Evolutionary conservation across 1,140 invertebrate species (phyloP), one percentile per base, ranked within the genome.

Genomic region (Tetraneura akinire): DNA sequence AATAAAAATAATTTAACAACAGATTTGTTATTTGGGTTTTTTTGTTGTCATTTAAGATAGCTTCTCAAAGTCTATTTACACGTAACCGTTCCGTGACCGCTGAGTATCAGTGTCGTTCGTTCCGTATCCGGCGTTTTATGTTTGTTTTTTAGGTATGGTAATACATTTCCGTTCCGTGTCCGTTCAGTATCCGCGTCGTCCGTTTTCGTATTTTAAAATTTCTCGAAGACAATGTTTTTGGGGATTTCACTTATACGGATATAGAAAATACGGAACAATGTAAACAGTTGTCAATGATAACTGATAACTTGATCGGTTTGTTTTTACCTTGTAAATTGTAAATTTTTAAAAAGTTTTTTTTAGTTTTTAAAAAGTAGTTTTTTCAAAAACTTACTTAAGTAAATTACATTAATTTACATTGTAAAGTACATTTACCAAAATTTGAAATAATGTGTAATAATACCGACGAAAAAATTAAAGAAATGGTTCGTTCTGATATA

Each of bases 401-500:
- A n/a, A n/a, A n/a, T n/a, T n/a, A n/a, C n/a, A n/a, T n/a, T n/a
- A n/a, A n/a, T n/a, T n/a, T n/a, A n/a, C n/a, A n/a, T n/a, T n/a
- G n/a, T n/a, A n/a, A n/a, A n/a, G n/a, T n/a, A n/a, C n/a, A 16
- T 26, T 16, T 13, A 60, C 57, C 57, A 16, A 29, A 14, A 60
- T 57, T 5, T 60, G 11, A 18, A 62, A 37, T 32, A 14, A 32
- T 32, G 29, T n/a, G 57, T 60, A 60, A 21, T 23, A 60, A 60
- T 60, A 14, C 14, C 57, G 26, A 70, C 66, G 66, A 45, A 70
- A 70, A 70, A 70, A 45, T 70, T 16, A 71, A 47, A 23, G 68
- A 71, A 71, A 26, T 71, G 42, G 68, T 71, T 45, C 68, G 68
- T 47, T 47, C 68, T 45, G 37, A 71, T 71, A 45, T 51, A 49